Base-by-base conservation (phyloP, 2,113 vertebrate genomes). In the Podarcis muralis region DNA sequence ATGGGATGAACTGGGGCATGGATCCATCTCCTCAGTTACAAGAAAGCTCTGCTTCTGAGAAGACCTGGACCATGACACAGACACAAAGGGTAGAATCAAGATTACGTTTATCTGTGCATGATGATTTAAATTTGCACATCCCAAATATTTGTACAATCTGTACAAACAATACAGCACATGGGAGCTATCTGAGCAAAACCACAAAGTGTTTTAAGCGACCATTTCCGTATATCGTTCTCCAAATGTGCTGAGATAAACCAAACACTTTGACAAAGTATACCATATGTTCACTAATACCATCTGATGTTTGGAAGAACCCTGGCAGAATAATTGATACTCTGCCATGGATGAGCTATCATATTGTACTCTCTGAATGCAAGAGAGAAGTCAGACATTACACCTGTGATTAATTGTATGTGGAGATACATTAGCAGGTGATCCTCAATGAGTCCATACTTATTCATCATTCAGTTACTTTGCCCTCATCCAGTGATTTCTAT, bases 241-340 rank as follows among this genome's bases (percentile, higher is more conserved):
- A 57, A 75, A 75, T 59, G 48, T 74, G n/a, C 48, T 74, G 83
- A 48, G 71, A 59, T 85, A 74, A 89, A 1, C 1, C 1, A 75
- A 85, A 83, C 1, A 81, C 59, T 68, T 57, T 85, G 48, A 16
- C 48, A 79, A 30, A 77, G 62, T 83, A 82, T 90, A 81, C 83
- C 9, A 9, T 89, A 57, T 25, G 3, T 25, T 59, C 81, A 59
- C 13, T 57, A 69, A 86, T 72, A 89, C 84, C 53, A 66, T 76
- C 71, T 53, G 4, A 4, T 83, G 48, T 85, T 30, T 85, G 83
- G 86, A 82, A 62, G 6, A 92, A 0, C 8, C 83, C 1, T 62
- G 5, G 35, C 20, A 35, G 57, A 9, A 65, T n/a, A 81, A 11
- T 59, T 35, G 80, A 53, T 30, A 78, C 43, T 78, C 30, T 48